Base-by-base conservation (phyloP, 2,797 vertebrate genomes). In the Brachyalestes nurse region DNA sequence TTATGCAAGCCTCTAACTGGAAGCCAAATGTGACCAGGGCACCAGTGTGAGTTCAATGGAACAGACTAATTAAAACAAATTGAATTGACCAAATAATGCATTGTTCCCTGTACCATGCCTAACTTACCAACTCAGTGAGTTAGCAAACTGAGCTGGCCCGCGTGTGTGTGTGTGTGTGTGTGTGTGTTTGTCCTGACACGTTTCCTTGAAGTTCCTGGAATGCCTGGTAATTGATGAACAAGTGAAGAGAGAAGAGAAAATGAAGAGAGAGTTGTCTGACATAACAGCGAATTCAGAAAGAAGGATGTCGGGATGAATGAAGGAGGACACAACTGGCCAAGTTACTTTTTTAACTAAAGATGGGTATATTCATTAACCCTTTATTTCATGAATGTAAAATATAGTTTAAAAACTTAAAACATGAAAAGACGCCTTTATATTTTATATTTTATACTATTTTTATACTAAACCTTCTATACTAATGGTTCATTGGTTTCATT, bases 21-120 rank as follows among this genome's bases (percentile, higher is more conserved):
- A 85, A 12, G 69, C 80, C 80, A 85, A 75, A 85, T 70, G 73
- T 80, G 72, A 76, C 66, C 75, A 66, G 71, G 72, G 70, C 72
- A 75, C 53, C 49, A 78, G 62, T 61, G 58, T 72, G 76, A 77
- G 73, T 38, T 62, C 58, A 79, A 72, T 66, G 34, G 74, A 72
- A 80, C 42, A 78, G 67, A 79, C 62, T 67, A 60, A 82, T 83
- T 76, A 66, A 57, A 81, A 67, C 79, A 82, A 82, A 83, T 51
- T 62, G 38, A 83, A 60, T 21, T 72, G 65, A 77, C 58, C 66
- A 66, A 72, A 77, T 28, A 16, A 23, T 47, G 25, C 40, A 38
- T 60, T 65, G 19, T 28, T 72, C 34, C 23, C 21, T 75, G 69
- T 53, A 76, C 23, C 64, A 49, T 75, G 76, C 78, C 74, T 73